Percentiles rank a stretch among this genome's conserved stretches.
phyloP scores from a whole-genome alignment of 2,797 vertebrate species.

The Psittacula echo region DNA sequence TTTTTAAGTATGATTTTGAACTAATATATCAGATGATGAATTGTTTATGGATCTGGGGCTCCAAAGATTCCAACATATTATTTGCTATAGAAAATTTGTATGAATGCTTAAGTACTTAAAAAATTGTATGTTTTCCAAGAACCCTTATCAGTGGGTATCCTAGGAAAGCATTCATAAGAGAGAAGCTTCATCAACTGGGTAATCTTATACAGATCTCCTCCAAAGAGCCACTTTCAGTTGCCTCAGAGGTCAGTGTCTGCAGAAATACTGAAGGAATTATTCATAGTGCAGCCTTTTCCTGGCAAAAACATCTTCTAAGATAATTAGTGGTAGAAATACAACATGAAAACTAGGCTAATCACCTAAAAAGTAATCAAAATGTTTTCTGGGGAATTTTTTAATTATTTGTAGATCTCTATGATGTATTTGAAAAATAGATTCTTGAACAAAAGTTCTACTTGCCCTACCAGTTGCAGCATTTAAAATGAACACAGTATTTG shows the following conservation, averaged over 20 bases:
- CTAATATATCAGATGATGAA: background rate
- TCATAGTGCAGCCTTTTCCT: background rate
- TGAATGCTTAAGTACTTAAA: background rate
- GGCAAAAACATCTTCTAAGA: background rate
- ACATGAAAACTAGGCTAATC: background rate
- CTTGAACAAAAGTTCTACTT: background rate
- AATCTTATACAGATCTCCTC: background rate
- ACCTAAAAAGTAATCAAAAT: background rate
- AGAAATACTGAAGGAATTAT: conserved; percentile 9
- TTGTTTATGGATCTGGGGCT: background rate
- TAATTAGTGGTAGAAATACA: background rate
- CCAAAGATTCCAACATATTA: background rate
- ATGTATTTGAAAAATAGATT: background rate
- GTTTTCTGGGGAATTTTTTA: background rate
- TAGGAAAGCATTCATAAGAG: background rate
- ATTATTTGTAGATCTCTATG: background rate
- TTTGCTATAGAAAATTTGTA: background rate
- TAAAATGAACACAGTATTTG: background rate
- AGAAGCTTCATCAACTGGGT: background rate
- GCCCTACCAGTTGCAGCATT: background rate
- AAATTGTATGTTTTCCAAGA: background rate
- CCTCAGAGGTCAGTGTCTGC: background rate
- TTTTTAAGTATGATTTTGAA: background rate
- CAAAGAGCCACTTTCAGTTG: background rate
- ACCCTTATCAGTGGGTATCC: background rate